phyloP scores from a whole-genome alignment of 2,797 vertebrate species.

The Mormyrus hasselquistii region DNA sequence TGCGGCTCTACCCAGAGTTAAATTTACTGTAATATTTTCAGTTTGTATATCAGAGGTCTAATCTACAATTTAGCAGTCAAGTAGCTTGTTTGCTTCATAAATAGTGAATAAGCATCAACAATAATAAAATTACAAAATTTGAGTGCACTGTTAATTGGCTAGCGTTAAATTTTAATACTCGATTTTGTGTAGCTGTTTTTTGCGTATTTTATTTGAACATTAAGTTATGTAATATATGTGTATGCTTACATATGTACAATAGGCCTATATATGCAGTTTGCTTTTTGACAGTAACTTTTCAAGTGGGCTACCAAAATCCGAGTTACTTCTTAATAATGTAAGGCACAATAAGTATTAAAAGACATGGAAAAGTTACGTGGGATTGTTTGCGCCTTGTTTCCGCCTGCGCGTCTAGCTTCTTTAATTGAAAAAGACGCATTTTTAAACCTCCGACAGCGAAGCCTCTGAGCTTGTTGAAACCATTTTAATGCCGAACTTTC shows the following conservation, averaged over 20 bases:
- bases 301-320: background rate
- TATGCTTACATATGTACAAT: background rate
- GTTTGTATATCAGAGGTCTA: background rate
- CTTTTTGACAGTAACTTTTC: background rate
- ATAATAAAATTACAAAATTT: background rate
- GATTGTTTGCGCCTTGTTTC: background rate
- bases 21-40: background rate
- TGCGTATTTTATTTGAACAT: background rate
- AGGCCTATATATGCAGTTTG: background rate
- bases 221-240: background rate
- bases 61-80: background rate
- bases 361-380: background rate
- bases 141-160: background rate
- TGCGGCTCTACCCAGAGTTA: background rate
- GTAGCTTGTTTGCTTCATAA: background rate
- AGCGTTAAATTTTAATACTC: background rate
- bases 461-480: constrained; percentile 41
- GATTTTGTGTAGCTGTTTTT: background rate
- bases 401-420: constrained; percentile 21
- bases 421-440: constrained; percentile 58
- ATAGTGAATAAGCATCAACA: background rate
- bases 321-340: background rate
- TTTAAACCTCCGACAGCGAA: constrained; percentile 51
- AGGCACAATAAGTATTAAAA: background rate
- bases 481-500: constrained; percentile 51